Conservation (phyloP, 2,888 invertebrate genomes). For the Hymenopus coronatus region DNA sequence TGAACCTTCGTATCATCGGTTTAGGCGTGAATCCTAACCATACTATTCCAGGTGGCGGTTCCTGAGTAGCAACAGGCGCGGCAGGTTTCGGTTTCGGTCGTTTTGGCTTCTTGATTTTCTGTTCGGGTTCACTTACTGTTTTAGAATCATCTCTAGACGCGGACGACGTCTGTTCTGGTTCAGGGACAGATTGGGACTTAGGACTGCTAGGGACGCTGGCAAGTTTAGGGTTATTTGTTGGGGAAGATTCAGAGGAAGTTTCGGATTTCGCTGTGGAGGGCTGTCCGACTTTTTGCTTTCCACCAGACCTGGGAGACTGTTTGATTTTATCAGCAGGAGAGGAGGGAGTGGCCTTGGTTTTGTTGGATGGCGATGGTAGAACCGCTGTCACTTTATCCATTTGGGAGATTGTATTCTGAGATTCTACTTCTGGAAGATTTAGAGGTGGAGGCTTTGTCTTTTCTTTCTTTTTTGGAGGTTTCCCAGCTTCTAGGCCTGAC, state of each 20-base stretch:
- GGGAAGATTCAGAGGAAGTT: not conserved
- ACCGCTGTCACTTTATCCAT: not conserved
- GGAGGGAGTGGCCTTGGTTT: not conserved
- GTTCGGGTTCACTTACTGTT: not conserved
- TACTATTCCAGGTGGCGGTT: not conserved
- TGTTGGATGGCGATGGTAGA: not conserved
- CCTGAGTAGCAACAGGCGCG: not conserved
- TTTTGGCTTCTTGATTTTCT: not conserved
- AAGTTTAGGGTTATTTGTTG: not conserved
- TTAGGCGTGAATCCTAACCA: not conserved
- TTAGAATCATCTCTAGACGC: not conserved
- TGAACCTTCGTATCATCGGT: not conserved
- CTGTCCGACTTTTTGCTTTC: not conserved
- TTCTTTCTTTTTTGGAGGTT: not conserved
- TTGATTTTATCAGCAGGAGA: not conserved
- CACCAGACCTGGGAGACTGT: not conserved
- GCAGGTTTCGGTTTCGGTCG: not conserved
- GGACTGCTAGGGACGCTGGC: not conserved
- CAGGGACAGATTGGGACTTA: not conserved
- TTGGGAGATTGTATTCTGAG: not conserved
- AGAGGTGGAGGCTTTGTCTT: not conserved
- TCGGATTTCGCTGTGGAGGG: not conserved
- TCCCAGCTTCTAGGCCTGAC: not conserved
- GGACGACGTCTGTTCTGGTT: not conserved
- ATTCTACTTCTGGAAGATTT: not conserved